These are phyloP conservation scores for Scaptodrosophila lebanonensis DNA, from an alignment of 1,140 invertebrate species.

Conservation along the genomic window DNA sequence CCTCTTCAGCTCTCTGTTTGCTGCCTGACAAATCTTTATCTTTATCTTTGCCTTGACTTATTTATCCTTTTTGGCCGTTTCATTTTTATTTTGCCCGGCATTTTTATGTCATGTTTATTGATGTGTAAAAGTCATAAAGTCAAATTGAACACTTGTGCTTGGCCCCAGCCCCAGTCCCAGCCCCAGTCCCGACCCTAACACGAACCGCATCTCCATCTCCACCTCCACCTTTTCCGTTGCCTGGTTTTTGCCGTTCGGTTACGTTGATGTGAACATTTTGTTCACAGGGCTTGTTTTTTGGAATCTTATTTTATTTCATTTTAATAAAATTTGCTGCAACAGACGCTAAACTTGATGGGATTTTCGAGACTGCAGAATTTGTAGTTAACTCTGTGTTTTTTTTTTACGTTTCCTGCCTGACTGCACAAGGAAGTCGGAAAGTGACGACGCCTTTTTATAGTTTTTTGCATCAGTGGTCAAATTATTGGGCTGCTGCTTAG, in stretches of 20 bases:
- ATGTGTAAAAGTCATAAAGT: slow-evolving; percentile 76
- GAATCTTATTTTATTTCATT: slow-evolving; percentile 29
- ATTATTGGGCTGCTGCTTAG: no score
- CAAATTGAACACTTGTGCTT: slow-evolving; percentile 74
- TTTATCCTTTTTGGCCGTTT: slow-evolving; percentile 70
- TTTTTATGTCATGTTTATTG: slow-evolving; percentile 75
- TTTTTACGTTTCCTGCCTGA: no score
- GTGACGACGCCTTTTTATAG: no score
- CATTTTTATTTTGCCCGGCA: slow-evolving; percentile 58
- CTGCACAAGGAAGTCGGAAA: no score
- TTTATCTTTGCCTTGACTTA: slow-evolving; percentile 69
- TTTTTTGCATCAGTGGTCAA: slow-evolving; percentile 13
- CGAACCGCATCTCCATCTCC: neutral
- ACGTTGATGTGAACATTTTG: slow-evolving; percentile 19
- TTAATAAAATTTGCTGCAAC: slow-evolving; percentile 39
- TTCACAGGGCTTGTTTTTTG: neutral
- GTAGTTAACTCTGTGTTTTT: neutral
- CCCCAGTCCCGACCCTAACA: neutral
- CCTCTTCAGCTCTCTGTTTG: neutral
- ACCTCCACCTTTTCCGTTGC: no score
- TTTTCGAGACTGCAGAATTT: neutral
- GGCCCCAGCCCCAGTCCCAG: slow-evolving; percentile 1
- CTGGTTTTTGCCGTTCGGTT: no score
- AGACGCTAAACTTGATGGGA: no score
- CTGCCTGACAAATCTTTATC: slow-evolving; percentile 26